A percentile compares a stretch with the other conserved stretches of the same genome.
phyloP scores from a whole-genome alignment of 2,113 vertebrate genomes.

The Isurus oxyrinchus region DNA sequence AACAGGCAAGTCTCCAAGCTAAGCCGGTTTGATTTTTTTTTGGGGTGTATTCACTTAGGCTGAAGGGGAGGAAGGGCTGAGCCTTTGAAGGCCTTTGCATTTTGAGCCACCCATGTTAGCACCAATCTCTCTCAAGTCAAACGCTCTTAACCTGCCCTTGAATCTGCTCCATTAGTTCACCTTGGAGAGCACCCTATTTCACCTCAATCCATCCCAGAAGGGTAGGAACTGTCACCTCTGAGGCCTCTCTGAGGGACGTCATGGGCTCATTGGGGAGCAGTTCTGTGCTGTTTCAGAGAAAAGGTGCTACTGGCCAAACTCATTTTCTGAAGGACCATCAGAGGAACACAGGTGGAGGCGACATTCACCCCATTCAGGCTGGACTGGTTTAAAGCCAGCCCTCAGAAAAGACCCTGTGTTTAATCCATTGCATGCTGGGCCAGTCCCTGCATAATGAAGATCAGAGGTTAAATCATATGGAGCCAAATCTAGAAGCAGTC shows the following conservation, averaged over 20 bases:
- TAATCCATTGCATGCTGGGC: neutral
- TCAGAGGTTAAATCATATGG: neutral
- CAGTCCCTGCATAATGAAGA: neutral
- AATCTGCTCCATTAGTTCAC: no score
- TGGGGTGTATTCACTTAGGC: neutral
- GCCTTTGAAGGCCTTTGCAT: neutral
- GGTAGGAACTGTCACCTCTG: no score
- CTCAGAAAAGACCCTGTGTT: neutral
- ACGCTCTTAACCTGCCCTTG: neutral
- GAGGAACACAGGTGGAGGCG: neutral
- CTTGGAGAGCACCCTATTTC: neutral
- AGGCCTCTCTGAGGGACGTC: no score
- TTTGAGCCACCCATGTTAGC: neutral
- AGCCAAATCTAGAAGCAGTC: neutral
- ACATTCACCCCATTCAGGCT: neutral
- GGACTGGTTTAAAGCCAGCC: neutral
- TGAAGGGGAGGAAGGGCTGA: neutral
- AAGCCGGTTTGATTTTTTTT: neutral
- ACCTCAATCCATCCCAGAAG: neutral
- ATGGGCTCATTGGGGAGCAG: no score
- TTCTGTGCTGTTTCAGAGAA: no score
- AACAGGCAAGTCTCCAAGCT: neutral
- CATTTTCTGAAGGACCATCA: neutral
- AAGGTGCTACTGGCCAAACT: no score
- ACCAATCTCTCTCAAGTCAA: neutral